These are phyloP conservation scores for Microctonus aethiopoides DNA, from an alignment of 2,888 invertebrate species.

Conservation along the genomic window DNA sequence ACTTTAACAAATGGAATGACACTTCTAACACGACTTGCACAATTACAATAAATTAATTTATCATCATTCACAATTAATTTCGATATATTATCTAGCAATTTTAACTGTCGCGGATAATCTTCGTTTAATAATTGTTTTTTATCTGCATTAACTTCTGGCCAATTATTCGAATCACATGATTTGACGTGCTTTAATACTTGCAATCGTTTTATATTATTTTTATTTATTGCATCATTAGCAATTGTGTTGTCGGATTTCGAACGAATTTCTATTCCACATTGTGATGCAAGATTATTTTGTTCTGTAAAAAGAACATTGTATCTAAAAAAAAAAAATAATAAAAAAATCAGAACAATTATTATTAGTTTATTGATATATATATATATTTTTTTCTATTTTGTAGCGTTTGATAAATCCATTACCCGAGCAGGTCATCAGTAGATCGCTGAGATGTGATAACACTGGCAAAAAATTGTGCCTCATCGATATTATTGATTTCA, in stretches of 20 bases:
- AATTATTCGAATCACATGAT: slow-evolving; percentile 9
- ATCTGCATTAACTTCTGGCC: not conserved
- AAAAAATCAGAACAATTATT: slow-evolving; percentile 12
- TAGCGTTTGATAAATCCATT: not conserved
- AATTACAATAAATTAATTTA: slow-evolving; percentile 68
- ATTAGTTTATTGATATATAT: slow-evolving; percentile 10
- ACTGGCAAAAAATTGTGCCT: slow-evolving; percentile 55
- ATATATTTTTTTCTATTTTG: slow-evolving; percentile 26
- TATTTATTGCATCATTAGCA: not conserved
- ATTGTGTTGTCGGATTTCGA: slow-evolving; percentile 9
- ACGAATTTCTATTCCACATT: slow-evolving; percentile 67
- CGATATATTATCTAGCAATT: slow-evolving; percentile 3
- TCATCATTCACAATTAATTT: slow-evolving; percentile 38
- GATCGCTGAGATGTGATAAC: slow-evolving; percentile 57
- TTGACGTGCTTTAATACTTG: not conserved
- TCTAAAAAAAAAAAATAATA: slow-evolving; percentile 62
- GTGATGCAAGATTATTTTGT: slow-evolving; percentile 69
- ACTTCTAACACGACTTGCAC: slow-evolving; percentile 72
- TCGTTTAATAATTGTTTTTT: not conserved
- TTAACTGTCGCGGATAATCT: not conserved
- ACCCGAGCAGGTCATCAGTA: slow-evolving; percentile 56
- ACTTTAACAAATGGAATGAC: slow-evolving; percentile 79
- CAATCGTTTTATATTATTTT: not conserved
- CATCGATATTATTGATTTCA: slow-evolving; percentile 18
- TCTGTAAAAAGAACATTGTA: slow-evolving; percentile 72